These are phyloP conservation scores for Montipora cactus DNA, from an alignment of 64 coral and sea anemone species.

Conservation along the genomic window DNA sequence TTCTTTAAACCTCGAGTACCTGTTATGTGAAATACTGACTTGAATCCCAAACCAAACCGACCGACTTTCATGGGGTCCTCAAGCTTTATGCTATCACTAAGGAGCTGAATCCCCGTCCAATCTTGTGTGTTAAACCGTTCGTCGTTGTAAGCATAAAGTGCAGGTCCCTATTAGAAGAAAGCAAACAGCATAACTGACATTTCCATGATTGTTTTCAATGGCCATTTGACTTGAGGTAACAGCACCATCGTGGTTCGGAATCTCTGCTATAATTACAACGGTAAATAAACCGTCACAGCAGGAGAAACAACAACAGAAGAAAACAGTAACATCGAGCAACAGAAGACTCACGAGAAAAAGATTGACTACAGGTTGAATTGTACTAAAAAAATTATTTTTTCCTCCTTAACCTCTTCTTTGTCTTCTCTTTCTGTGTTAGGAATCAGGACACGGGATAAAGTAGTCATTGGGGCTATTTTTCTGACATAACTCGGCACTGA, in stretches of 20 bases:
- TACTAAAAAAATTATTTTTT: neutral
- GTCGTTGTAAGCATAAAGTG: slow-evolving; percentile 81
- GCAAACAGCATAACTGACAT: neutral
- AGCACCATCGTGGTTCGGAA: neutral
- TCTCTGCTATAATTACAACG: neutral
- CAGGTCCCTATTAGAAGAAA: slow-evolving; percentile 55
- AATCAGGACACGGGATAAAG: neutral
- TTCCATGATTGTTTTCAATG: neutral
- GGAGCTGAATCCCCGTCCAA: slow-evolving; percentile 72
- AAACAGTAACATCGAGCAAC: too few relatives aligned
- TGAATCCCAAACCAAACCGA: slow-evolving; percentile 83
- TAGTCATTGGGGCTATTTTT: too few relatives aligned
- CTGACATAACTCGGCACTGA: too few relatives aligned
- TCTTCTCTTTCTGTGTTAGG: neutral
- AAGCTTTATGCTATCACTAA: slow-evolving; percentile 72
- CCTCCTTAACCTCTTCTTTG: neutral
- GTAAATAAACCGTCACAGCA: too few relatives aligned
- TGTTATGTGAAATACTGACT: slow-evolving; percentile 86
- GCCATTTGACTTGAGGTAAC: neutral
- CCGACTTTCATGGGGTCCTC: slow-evolving; percentile 90
- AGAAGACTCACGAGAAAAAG: neutral
- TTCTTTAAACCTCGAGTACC: slow-evolving; percentile 36
- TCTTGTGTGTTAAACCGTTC: slow-evolving; percentile 62
- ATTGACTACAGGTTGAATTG: neutral
- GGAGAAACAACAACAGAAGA: too few relatives aligned